A percentile compares a stretch with the other conserved stretches of the same genome.
Conservation (phyloP, 2,113 vertebrate genomes). For the Chlamydotis undulata region DNA sequence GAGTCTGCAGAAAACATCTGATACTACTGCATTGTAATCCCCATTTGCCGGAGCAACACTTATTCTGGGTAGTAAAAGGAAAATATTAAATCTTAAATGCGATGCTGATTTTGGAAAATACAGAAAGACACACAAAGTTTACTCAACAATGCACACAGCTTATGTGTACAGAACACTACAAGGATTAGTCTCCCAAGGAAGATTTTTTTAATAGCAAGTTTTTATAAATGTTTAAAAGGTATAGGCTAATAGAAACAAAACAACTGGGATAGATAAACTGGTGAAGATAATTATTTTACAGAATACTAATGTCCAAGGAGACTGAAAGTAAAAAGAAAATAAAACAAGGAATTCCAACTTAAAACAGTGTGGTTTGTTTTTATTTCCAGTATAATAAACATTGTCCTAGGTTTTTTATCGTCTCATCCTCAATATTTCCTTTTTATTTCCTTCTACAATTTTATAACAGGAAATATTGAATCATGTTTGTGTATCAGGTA, state of each 20-base stretch:
- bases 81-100: background rate
- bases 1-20: conserved; percentile 32
- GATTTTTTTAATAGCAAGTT: background rate
- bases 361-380: background rate
- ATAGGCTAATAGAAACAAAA: background rate
- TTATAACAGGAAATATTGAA: background rate
- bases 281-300: background rate
- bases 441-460: background rate
- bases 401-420: background rate
- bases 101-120: background rate
- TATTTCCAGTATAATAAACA: background rate
- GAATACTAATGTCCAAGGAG: background rate
- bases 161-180: background rate
- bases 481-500: background rate
- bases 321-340: background rate
- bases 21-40: background rate
- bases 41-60: background rate
- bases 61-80: background rate
- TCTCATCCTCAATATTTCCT: background rate
- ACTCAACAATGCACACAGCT: background rate
- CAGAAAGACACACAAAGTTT: background rate
- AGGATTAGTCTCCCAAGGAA: background rate
- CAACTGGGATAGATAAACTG: background rate
- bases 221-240: background rate
- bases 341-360: background rate